Evolutionary conservation across 2,888 invertebrate genomes (phyloP).

Genomic region (Amblyjoppa proteus): DNA sequence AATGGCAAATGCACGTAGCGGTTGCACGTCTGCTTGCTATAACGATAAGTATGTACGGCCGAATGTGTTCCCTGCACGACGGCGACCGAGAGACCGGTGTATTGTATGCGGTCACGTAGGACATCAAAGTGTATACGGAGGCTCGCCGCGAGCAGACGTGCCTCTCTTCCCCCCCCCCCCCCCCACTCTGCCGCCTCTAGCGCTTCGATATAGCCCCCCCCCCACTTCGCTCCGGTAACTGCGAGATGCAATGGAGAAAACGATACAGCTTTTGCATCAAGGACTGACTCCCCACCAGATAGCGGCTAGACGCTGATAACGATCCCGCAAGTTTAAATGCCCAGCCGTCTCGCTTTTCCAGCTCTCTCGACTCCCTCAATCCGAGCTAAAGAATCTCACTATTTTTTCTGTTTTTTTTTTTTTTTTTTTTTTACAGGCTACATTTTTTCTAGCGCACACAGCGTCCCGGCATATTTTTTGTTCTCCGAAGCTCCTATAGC

Average conservation of each 20-base stretch:
- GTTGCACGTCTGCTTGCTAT: neutral
- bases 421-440: neutral
- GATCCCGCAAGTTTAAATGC: conserved; percentile 59
- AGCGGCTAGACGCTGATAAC: conserved; percentile 61
- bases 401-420: neutral
- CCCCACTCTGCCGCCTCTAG: neutral
- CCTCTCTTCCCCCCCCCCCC: neutral
- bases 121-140: conserved; percentile 1
- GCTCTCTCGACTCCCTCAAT: conserved; percentile 14
- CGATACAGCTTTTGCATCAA: conserved; percentile 50
- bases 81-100: neutral
- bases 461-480: neutral
- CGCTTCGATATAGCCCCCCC: neutral
- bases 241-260: conserved; percentile 49
- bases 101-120: conserved; percentile 38
- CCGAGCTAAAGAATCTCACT: neutral
- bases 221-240: neutral
- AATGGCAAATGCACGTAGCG: neutral
- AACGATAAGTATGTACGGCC: neutral
- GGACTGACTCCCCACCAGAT: conserved; percentile 17
- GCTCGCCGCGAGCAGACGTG: conserved; percentile 39
- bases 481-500: neutral
- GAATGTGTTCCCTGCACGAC: conserved; percentile 1
- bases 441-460: too few relatives aligned
- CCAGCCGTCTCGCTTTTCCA: conserved; percentile 13